These are phyloP conservation scores for Orbicella faveolata DNA, from an alignment of 64 coral and sea anemone species.

Conservation along the genomic window DNA sequence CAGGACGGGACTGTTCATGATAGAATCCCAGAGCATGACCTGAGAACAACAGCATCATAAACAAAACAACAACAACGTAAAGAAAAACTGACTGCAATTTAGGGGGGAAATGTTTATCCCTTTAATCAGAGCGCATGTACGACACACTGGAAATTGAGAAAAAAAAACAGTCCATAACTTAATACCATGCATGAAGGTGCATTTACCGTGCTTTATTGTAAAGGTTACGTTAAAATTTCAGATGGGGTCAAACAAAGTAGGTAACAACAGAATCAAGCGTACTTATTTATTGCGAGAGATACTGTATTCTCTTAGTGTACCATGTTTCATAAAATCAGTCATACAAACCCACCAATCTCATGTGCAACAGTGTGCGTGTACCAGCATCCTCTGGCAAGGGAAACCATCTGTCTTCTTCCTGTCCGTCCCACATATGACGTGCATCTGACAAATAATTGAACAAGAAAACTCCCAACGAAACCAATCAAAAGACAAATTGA, in stretches of 20 bases:
- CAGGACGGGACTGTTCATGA: conserved; percentile 22
- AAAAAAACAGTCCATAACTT: too few relatives aligned
- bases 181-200: too few relatives aligned
- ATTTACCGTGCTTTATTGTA: too few relatives aligned
- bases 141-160: not conserved
- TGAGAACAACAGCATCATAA: not conserved
- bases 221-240: too few relatives aligned
- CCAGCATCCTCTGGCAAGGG: conserved; percentile 67
- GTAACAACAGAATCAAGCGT: too few relatives aligned
- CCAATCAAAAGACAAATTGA: too few relatives aligned
- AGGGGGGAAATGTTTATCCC: too few relatives aligned
- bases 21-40: conserved; percentile 13
- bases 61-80: too few relatives aligned
- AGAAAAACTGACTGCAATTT: too few relatives aligned
- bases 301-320: not conserved
- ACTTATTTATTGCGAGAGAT: not conserved
- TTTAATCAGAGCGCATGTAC: too few relatives aligned
- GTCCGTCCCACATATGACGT: conserved; percentile 67
- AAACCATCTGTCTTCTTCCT: conserved; percentile 49
- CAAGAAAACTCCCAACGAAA: not conserved
- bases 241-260: too few relatives aligned
- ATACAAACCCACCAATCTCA: conserved; percentile 37
- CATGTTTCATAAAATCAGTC: too few relatives aligned
- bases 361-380: conserved; percentile 63
- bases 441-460: conserved; percentile 26